Evolutionary conservation across 2,113 vertebrate species (phyloP).

Genomic region (Corythoichthys intestinalis): DNA sequence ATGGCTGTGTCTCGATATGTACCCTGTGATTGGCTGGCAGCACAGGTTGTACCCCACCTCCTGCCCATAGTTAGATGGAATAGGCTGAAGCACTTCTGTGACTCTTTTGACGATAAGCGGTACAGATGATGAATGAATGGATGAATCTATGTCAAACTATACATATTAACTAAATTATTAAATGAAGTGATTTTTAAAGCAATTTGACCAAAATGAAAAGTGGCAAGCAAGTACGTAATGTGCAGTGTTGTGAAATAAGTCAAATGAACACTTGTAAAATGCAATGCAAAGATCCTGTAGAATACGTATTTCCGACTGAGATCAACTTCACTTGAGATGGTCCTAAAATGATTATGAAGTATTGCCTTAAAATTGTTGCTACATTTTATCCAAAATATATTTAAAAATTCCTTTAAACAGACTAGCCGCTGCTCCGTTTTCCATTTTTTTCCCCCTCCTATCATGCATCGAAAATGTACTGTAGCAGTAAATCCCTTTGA

Average conservation of each 20-base stretch:
- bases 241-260: neutral
- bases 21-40: no score
- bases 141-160: no score
- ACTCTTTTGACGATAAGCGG: no score
- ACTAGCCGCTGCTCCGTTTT: neutral
- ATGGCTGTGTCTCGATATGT: no score
- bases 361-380: neutral
- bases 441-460: neutral
- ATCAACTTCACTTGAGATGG: no score
- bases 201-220: neutral
- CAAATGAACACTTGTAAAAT: neutral
- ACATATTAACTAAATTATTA: no score
- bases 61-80: no score
- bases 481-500: conserved; percentile 64
- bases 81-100: no score
- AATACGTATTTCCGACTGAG: no score
- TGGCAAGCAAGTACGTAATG: neutral
- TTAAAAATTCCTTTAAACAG: neutral
- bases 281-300: neutral
- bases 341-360: neutral
- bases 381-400: neutral
- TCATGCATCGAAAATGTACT: conserved; percentile 36
- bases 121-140: no score
- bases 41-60: no score
- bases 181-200: no score